Base-by-base conservation (phyloP, 1,140 invertebrate genomes). In the Chelonus insularis region DNA sequence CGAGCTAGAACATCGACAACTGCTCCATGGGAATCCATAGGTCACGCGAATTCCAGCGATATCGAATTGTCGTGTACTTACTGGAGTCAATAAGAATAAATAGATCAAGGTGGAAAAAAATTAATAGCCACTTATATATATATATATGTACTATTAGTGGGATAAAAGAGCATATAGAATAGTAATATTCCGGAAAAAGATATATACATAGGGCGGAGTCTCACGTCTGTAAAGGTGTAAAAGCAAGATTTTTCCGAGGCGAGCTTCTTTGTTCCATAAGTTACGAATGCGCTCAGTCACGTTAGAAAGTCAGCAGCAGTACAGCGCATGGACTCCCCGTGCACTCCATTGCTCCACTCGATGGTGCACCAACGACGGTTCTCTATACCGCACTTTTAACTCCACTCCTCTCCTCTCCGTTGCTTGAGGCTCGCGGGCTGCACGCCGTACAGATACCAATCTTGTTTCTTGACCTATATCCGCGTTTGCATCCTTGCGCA, bases 401-500 rank as follows among this genome's bases (percentile, higher is more conserved):
- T 56, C 29, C 43, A 43, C 11, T 29, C 29, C 29, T 57, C 25
- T 16, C 16, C 21, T 41, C 43, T n/a, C 39, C 45, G 45, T 57
- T 29, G 51, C 34, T 57, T 41, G 41, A 43, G 41, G 62, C 57
- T 67, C 68, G 63, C 60, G 66, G 54, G 61, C 39, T 67, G 62
- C 67, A 64, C 62, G 57, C 58, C 57, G 69, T 18, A 54, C 68
- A 78, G 77, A 79, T 78, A 77, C 72, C 73, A 79, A 78, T 79
- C 77, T 79, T 77, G 71, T 74, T 79, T 79, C 74, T 78, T 79
- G 77, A 78, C 77, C 77, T 74, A 78, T 78, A 79, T 79, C 75
- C 73, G 73, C 69, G 67, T 76, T 78, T 73, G 75, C 72, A 72
- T 73, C 72, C 68, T 79, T 78, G 77, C 74, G 74, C 76, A 77